Base-by-base conservation (phyloP, 2,113 vertebrate species). In the Muntiacus muntjak region DNA sequence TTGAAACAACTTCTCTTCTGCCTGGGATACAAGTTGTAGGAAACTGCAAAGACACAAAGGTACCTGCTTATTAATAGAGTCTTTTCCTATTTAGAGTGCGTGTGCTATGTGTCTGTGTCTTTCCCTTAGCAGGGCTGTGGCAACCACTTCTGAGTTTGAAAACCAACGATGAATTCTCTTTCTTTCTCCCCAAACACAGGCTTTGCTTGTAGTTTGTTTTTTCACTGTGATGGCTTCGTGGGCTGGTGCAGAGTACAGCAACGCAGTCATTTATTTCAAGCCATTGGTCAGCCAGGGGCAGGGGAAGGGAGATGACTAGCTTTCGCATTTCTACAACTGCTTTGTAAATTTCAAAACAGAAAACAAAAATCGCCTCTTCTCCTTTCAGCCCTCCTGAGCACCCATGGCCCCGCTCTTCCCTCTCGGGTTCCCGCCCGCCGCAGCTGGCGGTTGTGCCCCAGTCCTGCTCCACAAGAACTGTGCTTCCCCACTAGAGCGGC, bases 321-420 rank as follows among this genome's bases (percentile, higher is more conserved):
- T 74, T 83, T 94, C 13, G 76, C 54, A 85, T 87, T 82, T 60
- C 47, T 76, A 6, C 74, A 8, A 86, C 86, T 78, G 60, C 23
- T 94, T 86, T 89, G 36, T 43, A 82, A 94, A 96, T 94, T 92
- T 96, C 82, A 55, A 64, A 92, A 84, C 4, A 58, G 88, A 23
- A 40, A 92, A 79, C 36, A 57, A 57, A 67, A 67, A 40, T 17
- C 5, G 11, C 23, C 28, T 23, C 33, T 83, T 50, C 64, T 87
- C 50, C 36, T 43, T 28, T 58, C 30, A 54, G 3, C 83, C 47
- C 78, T 83, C 11, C 78, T 43, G 62, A 93, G 36, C 8, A 14
- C 45, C 54, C 13, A 3, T 0, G 54, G 28, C 40, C 21, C 47
- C 1, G 14, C 33, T 67, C 6, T 15, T 7, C 4, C 25, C 12